Evolutionary conservation across 2,888 invertebrate genomes (phyloP), one percentile per base, ranked within the genome.

Genomic region (Agrochola circellaris): DNA sequence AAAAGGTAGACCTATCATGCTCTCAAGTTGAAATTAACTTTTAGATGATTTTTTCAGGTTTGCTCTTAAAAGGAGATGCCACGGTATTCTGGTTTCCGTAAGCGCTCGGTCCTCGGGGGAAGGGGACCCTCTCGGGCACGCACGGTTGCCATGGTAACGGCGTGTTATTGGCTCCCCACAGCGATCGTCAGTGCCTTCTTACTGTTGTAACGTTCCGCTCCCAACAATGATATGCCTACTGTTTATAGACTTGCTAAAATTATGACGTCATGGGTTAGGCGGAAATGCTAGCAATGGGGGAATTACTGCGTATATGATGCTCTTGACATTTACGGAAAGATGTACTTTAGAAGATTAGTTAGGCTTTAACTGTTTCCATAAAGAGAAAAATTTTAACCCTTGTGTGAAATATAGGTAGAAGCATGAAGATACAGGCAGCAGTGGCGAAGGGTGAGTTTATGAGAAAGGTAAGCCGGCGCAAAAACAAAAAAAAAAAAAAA

Each of bases 161-260:
- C 93, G 92, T 96, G 94, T 93, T 96, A 94, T 95, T 95, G 94
- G 94, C 95, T 95, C 96, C 95, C 95, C 92, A 92, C 94, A 91
- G 94, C 91, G 92, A 91, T 92, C 91, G 90, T 92, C 87, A 81
- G 77, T 83, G 73, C 83, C 81, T 88, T 86, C 87, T 88, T 88
- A 87, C 81, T 85, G 83, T 88, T 88, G 86, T 85, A 87, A 88
- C 75, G 81, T 86, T 88, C 84, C 87, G 83, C 75, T 86, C 76
- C 82, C 81, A 76, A 89, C 91, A 89, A 90, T 84, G 87, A 90
- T 88, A 90, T 88, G 85, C 83, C 86, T 87, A 80, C 84, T 87
- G 87, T 89, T 87, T 87, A 88, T 87, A 83, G 86, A 86, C 86
- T 85, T 79, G 83, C 81, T 85, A 81, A 83, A 88, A 90, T 91